Conservation (phyloP, 2,113 vertebrate species). For the Corythaixoides concolor region DNA sequence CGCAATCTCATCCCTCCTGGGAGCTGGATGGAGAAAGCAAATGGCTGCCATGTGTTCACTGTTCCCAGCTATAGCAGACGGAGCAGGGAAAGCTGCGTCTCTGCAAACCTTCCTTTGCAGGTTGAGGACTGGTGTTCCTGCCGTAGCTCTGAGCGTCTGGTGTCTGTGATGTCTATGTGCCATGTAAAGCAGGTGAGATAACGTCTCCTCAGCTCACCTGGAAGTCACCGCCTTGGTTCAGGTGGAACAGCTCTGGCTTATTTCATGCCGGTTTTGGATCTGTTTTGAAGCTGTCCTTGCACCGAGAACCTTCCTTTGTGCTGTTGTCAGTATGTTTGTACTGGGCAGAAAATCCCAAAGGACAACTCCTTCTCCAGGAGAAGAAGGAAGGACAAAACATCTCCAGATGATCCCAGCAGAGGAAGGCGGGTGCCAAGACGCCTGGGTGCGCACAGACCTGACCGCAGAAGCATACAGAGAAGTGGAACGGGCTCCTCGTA, state of each 20-base stretch:
- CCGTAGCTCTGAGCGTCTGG: background rate
- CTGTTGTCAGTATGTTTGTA: background rate
- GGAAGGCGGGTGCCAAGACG: background rate
- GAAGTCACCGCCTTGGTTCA: background rate
- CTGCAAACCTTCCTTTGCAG: background rate
- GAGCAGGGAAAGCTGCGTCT: background rate
- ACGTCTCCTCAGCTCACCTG: background rate
- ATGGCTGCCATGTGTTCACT: background rate
- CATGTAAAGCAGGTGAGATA: background rate
- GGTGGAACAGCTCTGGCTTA: background rate
- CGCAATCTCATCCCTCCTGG: accelerated
- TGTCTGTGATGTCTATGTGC: background rate
- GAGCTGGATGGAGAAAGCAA: background rate
- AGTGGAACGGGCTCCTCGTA: accelerated
- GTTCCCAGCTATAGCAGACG: background rate
- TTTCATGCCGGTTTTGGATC: background rate
- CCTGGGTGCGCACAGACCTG: background rate
- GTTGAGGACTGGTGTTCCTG: background rate
- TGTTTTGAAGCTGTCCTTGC: background rate
- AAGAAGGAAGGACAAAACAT: background rate
- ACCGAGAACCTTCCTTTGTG: background rate
- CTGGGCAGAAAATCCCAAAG: background rate
- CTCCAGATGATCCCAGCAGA: background rate
- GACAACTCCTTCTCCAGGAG: background rate
- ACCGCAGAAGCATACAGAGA: accelerated